Evolutionary conservation across 1,140 invertebrate species (phyloP).

Genomic region (Elysia chlorotica): DNA sequence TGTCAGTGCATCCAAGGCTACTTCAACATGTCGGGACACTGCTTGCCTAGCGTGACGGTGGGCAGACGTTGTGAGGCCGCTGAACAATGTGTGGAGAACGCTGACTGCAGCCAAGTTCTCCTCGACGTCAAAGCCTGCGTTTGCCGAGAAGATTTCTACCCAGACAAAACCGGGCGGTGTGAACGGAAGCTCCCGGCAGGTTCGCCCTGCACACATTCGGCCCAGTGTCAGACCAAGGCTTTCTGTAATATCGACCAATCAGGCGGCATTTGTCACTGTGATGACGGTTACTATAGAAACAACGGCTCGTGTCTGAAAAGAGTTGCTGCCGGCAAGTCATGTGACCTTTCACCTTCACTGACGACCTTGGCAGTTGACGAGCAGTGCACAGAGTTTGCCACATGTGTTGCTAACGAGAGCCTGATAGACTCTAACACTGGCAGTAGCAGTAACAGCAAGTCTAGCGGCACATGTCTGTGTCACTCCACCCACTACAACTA

Average conservation of each 20-base stretch:
- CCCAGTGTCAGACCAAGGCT: too few relatives aligned
- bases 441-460: too few relatives aligned
- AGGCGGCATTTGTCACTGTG: too few relatives aligned
- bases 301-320: constrained; percentile 1
- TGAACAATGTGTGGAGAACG: background rate
- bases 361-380: too few relatives aligned
- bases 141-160: background rate
- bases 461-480: constrained; percentile 15
- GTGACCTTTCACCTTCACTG: constrained; percentile 10
- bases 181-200: too few relatives aligned
- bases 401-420: constrained; percentile 8
- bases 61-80: background rate
- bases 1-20: constrained; percentile 20
- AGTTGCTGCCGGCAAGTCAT: constrained; percentile 10
- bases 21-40: constrained; percentile 17
- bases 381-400: constrained; percentile 18
- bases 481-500: constrained; percentile 13
- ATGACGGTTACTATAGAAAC: too few relatives aligned
- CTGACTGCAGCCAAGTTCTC: background rate
- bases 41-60: background rate
- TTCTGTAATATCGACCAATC: too few relatives aligned
- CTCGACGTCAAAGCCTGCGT: background rate
- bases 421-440: constrained; percentile 7
- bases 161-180: too few relatives aligned
- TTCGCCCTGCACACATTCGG: too few relatives aligned